These are phyloP conservation scores for Schlechtendalia chinensis DNA, from an alignment of 1,140 invertebrate species.

Conservation along the genomic window DNA sequence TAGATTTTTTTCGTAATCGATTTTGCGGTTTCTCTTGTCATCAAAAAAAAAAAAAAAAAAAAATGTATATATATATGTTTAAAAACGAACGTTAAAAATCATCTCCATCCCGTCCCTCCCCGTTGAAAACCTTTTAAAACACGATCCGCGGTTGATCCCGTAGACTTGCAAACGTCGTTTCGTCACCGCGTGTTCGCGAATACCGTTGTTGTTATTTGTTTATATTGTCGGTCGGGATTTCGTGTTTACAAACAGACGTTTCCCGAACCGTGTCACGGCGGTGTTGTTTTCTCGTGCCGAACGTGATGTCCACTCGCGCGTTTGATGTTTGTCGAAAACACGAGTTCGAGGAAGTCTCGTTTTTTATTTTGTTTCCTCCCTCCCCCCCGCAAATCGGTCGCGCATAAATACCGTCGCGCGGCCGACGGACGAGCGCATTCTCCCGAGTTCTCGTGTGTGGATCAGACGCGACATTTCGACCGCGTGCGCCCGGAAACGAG, in stretches of 20 bases:
- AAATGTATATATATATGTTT: no score
- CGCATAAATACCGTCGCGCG: constrained; percentile 4
- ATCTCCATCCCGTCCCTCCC: no score
- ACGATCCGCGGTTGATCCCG: no score
- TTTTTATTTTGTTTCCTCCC: no score
- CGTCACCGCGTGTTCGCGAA: not conserved
- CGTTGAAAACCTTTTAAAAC: no score
- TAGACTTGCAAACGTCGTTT: not conserved
- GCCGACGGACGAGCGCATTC: not conserved
- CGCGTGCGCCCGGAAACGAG: not conserved
- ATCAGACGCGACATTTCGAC: not conserved
- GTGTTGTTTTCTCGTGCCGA: constrained; percentile 1
- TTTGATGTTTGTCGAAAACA: constrained; percentile 46
- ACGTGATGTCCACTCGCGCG: not conserved
- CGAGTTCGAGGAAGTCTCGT: constrained; percentile 13
- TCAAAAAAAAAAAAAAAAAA: no score
- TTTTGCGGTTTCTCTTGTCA: no score
- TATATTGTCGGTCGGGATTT: constrained; percentile 2
- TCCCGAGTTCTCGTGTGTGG: not conserved
- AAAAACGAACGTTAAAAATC: no score
- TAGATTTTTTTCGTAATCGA: no score
- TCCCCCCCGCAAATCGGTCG: no score
- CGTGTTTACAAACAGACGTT: constrained; percentile 34
- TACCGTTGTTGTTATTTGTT: no score
- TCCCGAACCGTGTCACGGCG: constrained; percentile 12